These are phyloP conservation scores for Amblyteles armatorius DNA, from an alignment of 2,888 invertebrate genomes.

Conservation along the genomic window DNA sequence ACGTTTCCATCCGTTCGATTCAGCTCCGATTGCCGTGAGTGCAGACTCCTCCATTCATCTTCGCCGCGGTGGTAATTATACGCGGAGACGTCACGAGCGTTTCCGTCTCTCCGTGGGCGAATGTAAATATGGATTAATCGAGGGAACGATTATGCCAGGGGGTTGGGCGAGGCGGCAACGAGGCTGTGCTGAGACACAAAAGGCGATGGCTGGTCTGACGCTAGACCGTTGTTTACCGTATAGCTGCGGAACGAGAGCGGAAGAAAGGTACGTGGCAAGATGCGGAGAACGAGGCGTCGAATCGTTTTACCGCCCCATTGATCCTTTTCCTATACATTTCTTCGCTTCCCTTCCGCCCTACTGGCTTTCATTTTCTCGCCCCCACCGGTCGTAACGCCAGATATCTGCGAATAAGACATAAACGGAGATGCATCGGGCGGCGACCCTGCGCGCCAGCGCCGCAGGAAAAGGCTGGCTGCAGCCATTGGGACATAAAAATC, in stretches of 20 bases:
- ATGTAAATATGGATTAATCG: conserved; percentile 5
- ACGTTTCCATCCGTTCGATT: no score
- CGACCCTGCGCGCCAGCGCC: not conserved
- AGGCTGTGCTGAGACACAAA: not conserved
- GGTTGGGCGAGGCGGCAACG: not conserved
- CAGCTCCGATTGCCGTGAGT: no score
- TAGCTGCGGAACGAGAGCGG: conserved; percentile 2
- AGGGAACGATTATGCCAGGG: not conserved
- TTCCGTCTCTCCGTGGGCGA: not conserved
- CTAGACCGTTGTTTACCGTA: not conserved
- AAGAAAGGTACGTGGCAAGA: conserved; percentile 3
- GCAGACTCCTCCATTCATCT: not conserved
- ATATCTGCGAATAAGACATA: conserved; percentile 16
- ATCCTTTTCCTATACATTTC: conserved; percentile 50
- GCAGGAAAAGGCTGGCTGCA: not conserved
- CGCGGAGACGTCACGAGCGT: not conserved
- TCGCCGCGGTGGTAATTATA: not conserved
- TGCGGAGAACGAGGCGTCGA: conserved; percentile 38
- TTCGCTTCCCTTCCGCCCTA: conserved; percentile 13
- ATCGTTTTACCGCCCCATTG: conserved; percentile 55
- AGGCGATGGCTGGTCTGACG: not conserved
- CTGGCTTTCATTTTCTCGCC: conserved; percentile 23
- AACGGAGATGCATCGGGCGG: conserved; percentile 1
- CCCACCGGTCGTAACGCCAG: not conserved
- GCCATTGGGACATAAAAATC: conserved; percentile 1